phyloP scores from a whole-genome alignment of 1,140 invertebrate species.

The Nylanderia fulva region DNA sequence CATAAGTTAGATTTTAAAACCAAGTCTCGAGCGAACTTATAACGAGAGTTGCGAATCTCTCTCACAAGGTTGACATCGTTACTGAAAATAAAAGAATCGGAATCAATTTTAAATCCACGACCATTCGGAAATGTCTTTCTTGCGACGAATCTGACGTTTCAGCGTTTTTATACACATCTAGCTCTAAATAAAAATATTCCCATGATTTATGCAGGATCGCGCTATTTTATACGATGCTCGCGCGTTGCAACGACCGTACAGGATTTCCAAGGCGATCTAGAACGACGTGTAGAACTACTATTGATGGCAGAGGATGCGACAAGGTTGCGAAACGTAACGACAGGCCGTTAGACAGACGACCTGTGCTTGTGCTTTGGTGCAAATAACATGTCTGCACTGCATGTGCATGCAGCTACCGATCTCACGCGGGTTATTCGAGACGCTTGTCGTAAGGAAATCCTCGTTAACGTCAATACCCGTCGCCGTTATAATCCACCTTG shows the following conservation, averaged over 20 bases:
- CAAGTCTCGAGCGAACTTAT: neutral
- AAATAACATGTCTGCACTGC: slow-evolving; percentile 45
- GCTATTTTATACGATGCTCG: neutral
- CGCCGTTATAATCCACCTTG: slow-evolving; percentile 70
- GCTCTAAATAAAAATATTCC: neutral
- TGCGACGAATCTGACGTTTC: neutral
- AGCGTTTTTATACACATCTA: neutral
- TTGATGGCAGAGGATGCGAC: slow-evolving; percentile 49
- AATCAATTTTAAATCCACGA: neutral
- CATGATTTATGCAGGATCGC: slow-evolving; percentile 32
- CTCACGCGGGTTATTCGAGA: slow-evolving; percentile 39
- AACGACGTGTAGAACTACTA: slow-evolving; percentile 29
- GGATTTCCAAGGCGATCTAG: slow-evolving; percentile 37
- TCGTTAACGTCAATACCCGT: slow-evolving; percentile 75
- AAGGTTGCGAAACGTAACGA: slow-evolving; percentile 60
- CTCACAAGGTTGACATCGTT: neutral
- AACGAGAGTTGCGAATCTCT: neutral
- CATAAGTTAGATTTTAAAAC: neutral
- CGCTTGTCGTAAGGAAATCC: slow-evolving; percentile 73
- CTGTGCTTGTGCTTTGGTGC: slow-evolving; percentile 36
- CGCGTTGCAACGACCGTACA: slow-evolving; percentile 4
- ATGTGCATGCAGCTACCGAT: slow-evolving; percentile 2
- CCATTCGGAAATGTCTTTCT: neutral
- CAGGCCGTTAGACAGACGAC: slow-evolving; percentile 46
- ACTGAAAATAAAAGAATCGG: neutral